phyloP scores from a whole-genome alignment of 2,888 invertebrate species.

The Pyrgus malvae region DNA sequence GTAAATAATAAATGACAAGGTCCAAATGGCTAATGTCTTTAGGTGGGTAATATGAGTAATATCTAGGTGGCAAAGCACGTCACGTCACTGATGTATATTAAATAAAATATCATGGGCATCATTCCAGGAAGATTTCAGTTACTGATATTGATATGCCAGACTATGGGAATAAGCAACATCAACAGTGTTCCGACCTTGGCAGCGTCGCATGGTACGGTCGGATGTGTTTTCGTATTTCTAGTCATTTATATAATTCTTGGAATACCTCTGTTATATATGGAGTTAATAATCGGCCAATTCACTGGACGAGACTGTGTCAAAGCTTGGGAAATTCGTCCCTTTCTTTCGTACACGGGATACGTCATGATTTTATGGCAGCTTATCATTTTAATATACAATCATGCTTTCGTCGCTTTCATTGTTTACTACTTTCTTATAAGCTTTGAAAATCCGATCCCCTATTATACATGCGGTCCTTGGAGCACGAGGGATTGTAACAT shows the following conservation, averaged over 20 bases:
- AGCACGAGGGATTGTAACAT: conserved; percentile 50
- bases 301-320: conserved; percentile 62
- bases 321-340: conserved; percentile 59
- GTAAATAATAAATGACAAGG: too few species aligned
- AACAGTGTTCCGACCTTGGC: conserved; percentile 47
- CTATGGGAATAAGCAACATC: conserved; percentile 46
- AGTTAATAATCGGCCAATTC: conserved; percentile 63
- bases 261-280: conserved; percentile 67
- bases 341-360: conserved; percentile 61
- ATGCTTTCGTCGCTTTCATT: conserved; percentile 49
- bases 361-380: conserved; percentile 55
- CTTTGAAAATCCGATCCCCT: conserved; percentile 64
- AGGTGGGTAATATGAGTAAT: too few species aligned
- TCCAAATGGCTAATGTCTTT: too few species aligned
- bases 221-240: conserved; percentile 45
- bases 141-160: conserved; percentile 49
- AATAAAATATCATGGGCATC: not conserved
- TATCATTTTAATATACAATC: conserved; percentile 47
- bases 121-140: conserved; percentile 39
- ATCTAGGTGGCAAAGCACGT: too few species aligned
- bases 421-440: conserved; percentile 67
- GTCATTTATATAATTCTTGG: conserved; percentile 50
- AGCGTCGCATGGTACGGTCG: conserved; percentile 47
- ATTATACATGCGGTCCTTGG: conserved; percentile 58
- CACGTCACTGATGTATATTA: too few species aligned